phyloP scores from a whole-genome alignment of 2,797 vertebrate species.

The Ptychadena robeensis region DNA sequence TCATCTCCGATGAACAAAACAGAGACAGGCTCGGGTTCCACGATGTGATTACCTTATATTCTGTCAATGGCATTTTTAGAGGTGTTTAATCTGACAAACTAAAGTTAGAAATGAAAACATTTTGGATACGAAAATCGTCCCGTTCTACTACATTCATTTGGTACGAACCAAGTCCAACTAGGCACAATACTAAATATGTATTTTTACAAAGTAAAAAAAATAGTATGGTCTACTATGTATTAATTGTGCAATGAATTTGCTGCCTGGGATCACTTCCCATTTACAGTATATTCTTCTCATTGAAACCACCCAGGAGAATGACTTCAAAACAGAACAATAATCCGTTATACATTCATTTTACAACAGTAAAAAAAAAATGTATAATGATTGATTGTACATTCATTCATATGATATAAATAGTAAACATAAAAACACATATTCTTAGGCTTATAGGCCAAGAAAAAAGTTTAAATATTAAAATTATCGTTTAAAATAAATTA shows the following conservation, averaged over 20 bases:
- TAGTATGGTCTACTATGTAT: not conserved
- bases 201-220: not conserved
- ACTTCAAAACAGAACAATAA: not conserved
- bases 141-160: not conserved
- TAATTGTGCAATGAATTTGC: not conserved
- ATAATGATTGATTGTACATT: not conserved
- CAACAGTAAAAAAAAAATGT: not conserved
- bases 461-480: not conserved
- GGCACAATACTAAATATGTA: not conserved
- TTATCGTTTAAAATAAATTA: no score
- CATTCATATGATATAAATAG: not conserved
- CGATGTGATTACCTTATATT: conserved; percentile 69
- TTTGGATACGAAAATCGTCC: not conserved
- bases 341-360: not conserved
- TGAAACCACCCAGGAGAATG: not conserved
- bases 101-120: conserved; percentile 68
- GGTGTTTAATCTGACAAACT: conserved; percentile 69
- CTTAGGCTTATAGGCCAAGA: not conserved
- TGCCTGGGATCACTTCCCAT: not conserved
- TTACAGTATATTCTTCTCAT: not conserved
- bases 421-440: not conserved
- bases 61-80: conserved; percentile 69
- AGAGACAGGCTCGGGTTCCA: conserved; percentile 76
- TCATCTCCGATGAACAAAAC: conserved; percentile 81
- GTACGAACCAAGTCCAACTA: not conserved